A percentile compares a stretch with the other conserved stretches of the same genome.
Conservation (phyloP, 2,113 vertebrate species). For the Circaetus cinerascens region DNA sequence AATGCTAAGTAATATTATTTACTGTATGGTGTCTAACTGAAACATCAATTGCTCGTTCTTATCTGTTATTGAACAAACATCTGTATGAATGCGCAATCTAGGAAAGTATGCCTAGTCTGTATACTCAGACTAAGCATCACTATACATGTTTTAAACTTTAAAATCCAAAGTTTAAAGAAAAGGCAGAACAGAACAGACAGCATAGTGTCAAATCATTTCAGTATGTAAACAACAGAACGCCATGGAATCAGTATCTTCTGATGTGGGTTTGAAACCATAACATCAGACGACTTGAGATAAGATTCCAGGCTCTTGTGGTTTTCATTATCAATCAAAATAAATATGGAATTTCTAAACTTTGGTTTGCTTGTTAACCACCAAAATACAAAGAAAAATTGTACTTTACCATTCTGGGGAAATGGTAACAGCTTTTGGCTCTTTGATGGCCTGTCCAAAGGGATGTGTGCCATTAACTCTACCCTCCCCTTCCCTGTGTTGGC, state of each 20-base stretch:
- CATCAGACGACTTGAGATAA: neutral
- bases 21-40: neutral
- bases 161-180: neutral
- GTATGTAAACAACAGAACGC: neutral
- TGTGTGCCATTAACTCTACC: neutral
- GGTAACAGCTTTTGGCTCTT: neutral
- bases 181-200: neutral
- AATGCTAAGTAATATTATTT: neutral
- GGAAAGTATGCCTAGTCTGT: neutral
- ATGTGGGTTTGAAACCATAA: slow-evolving; percentile 5
- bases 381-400: neutral
- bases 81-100: neutral
- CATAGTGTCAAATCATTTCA: neutral
- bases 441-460: neutral
- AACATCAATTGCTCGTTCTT: neutral
- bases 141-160: neutral
- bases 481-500: neutral
- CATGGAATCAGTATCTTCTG: neutral
- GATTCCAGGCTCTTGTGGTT: neutral
- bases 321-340: neutral
- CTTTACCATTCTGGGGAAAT: neutral
- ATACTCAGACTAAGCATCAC: neutral
- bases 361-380: neutral
- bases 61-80: neutral
- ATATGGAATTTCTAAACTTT: neutral